Percentiles rank a stretch among this genome's conserved stretches.
These are phyloP conservation scores for Lutjanus erythropterus DNA, from an alignment of 2,113 vertebrate species.

Conservation along the genomic window DNA sequence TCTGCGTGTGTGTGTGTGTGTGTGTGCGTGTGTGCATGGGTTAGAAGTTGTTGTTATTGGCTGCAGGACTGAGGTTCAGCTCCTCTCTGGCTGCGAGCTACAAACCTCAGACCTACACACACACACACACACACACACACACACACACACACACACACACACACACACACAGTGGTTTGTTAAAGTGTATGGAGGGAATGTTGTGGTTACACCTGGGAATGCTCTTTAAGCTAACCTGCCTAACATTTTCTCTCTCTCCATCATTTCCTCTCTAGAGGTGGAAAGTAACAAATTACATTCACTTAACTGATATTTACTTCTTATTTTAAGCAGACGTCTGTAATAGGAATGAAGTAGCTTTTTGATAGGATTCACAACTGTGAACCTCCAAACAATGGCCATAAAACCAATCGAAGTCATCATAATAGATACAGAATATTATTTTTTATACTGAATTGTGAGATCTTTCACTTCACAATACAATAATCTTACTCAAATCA, in stretches of 20 bases:
- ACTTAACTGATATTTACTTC: conserved; percentile 43
- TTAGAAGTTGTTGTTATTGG: conserved; percentile 72
- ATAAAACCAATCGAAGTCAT: neutral
- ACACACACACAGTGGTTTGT: conserved; percentile 63
- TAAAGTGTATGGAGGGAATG: conserved; percentile 78
- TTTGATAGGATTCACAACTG: neutral
- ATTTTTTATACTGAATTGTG: neutral
- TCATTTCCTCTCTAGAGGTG: conserved; percentile 49
- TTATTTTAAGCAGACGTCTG: conserved; percentile 6
- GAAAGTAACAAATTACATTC: conserved; percentile 56
- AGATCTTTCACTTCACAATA: too few relatives aligned
- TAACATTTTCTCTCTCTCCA: conserved; percentile 52
- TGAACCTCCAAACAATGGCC: neutral
- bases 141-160: conserved; percentile 33
- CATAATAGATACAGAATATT: neutral
- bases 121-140: conserved; percentile 42
- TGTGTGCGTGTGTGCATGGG: conserved; percentile 17
- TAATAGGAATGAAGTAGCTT: neutral
- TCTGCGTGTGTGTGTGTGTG: conserved; percentile 4
- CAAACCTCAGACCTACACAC: conserved; percentile 59
- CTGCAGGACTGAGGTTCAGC: conserved; percentile 41
- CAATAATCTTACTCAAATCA: neutral
- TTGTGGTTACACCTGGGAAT: conserved; percentile 81
- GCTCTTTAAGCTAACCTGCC: conserved; percentile 73
- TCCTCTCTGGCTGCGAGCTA: conserved; percentile 70